phyloP scores from a whole-genome alignment of 64 coral and sea anemone species.

The Platygyra sinensis region DNA sequence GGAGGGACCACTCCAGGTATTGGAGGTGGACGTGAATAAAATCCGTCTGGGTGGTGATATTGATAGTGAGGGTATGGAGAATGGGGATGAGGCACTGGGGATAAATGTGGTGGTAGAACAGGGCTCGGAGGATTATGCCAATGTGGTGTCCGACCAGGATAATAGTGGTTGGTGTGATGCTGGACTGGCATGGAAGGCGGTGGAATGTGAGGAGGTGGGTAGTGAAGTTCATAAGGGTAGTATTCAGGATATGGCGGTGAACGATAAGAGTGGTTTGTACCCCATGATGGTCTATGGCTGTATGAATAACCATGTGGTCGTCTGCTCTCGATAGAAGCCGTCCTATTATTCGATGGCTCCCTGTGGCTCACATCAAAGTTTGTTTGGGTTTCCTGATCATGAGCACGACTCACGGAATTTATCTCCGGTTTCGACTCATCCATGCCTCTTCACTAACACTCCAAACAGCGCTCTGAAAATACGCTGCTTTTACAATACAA shows the following conservation, averaged over 20 bases:
- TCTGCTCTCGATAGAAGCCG: conserved; percentile 31
- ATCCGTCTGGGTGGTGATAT: conserved; percentile 59
- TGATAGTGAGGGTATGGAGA: conserved; percentile 53
- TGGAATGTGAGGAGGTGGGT: conserved; percentile 57
- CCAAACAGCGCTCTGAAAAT: neutral
- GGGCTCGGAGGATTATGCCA: conserved; percentile 78
- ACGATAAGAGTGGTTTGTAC: conserved; percentile 53
- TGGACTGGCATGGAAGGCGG: conserved; percentile 47
- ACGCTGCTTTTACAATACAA: neutral
- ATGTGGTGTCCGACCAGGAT: conserved; percentile 57
- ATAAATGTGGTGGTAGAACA: conserved; percentile 58
- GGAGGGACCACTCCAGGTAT: conserved; percentile 42
- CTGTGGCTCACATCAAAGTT: conserved; percentile 81
- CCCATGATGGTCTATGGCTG: conserved; percentile 51
- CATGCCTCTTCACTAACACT: neutral
- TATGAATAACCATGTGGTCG: conserved; percentile 40
- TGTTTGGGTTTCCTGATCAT: conserved; percentile 99
- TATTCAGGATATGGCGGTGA: conserved; percentile 68
- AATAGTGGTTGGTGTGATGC: conserved; percentile 61
- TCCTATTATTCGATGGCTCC: conserved; percentile 42
- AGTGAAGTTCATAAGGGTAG: conserved; percentile 73
- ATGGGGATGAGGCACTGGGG: conserved; percentile 7
- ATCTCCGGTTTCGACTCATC: conserved; percentile 41
- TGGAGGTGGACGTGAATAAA: conserved; percentile 26
- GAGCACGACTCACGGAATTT: conserved; percentile 35